Conservation (phyloP, 2,113 vertebrate species). For the Onychostruthus taczanowskii region DNA sequence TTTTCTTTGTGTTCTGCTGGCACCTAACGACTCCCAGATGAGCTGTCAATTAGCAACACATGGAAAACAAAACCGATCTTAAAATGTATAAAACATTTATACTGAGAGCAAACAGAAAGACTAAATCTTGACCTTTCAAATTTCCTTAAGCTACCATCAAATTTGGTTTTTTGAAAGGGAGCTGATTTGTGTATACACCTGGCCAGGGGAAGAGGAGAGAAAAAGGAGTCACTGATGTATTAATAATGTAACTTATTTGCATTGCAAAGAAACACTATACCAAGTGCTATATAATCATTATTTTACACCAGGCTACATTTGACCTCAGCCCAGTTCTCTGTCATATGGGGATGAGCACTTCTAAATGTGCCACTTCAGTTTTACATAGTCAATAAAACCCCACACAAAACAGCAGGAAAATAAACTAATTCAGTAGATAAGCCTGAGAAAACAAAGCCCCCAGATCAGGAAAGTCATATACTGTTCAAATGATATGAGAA, state of each 20-base stretch:
- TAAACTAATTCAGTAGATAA: constrained; percentile 28
- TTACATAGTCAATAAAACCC: background rate
- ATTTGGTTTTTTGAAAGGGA: background rate
- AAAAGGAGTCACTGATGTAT: background rate
- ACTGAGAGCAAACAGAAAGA: background rate
- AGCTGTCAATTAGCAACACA: background rate
- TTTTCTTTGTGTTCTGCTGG: background rate
- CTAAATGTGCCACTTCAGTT: background rate
- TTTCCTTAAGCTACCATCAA: background rate
- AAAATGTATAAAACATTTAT: background rate
- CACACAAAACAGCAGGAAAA: constrained; percentile 1
- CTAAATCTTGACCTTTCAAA: background rate
- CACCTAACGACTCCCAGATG: background rate
- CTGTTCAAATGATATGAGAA: background rate
- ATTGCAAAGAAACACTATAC: background rate
- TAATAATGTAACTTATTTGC: background rate
- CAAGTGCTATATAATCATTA: background rate
- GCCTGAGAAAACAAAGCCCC: background rate
- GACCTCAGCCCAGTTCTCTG: background rate
- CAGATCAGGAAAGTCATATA: background rate
- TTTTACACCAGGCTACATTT: background rate
- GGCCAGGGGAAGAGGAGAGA: background rate
- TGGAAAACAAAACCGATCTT: background rate
- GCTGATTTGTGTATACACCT: background rate
- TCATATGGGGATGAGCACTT: background rate